Conservation (phyloP, 1,140 invertebrate species). For the Drosophila pachea region DNA sequence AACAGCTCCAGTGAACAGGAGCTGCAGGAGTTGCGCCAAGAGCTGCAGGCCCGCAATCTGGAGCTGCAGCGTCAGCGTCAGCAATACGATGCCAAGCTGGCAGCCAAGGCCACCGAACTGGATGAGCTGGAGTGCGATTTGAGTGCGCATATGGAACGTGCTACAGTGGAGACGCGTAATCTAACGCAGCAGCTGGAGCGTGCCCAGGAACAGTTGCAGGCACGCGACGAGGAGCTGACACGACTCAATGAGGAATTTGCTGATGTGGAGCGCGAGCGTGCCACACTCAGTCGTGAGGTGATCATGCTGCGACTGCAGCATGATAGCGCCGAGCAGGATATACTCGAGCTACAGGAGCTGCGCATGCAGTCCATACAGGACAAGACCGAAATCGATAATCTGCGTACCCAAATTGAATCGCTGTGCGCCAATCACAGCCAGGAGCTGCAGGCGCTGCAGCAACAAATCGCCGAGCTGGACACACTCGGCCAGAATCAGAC, state of each 20-base stretch:
- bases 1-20: conserved; percentile 62
- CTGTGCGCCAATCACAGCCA: conserved; percentile 69
- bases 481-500: conserved; percentile 76
- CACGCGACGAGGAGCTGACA: conserved; percentile 80
- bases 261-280: conserved; percentile 59
- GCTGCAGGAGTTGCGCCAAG: conserved; percentile 71
- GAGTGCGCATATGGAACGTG: conserved; percentile 82
- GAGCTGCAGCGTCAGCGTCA: conserved; percentile 80
- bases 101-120: conserved; percentile 80
- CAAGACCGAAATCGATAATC: conserved; percentile 75
- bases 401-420: conserved; percentile 66
- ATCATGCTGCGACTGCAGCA: conserved; percentile 70
- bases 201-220: conserved; percentile 79
- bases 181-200: conserved; percentile 80
- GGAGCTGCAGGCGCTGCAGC: conserved; percentile 64
- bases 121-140: conserved; percentile 83
- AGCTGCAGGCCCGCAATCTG: conserved; percentile 79
- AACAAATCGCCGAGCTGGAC: conserved; percentile 72
- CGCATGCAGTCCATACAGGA: conserved; percentile 77
- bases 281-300: conserved; percentile 61
- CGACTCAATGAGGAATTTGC: conserved; percentile 78
- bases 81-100: conserved; percentile 80
- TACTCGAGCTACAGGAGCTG: conserved; percentile 69
- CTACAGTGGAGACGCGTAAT: conserved; percentile 80
- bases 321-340: conserved; percentile 73